phyloP scores from a whole-genome alignment of 2,888 invertebrate genomes.

The Cerastoderma edule region DNA sequence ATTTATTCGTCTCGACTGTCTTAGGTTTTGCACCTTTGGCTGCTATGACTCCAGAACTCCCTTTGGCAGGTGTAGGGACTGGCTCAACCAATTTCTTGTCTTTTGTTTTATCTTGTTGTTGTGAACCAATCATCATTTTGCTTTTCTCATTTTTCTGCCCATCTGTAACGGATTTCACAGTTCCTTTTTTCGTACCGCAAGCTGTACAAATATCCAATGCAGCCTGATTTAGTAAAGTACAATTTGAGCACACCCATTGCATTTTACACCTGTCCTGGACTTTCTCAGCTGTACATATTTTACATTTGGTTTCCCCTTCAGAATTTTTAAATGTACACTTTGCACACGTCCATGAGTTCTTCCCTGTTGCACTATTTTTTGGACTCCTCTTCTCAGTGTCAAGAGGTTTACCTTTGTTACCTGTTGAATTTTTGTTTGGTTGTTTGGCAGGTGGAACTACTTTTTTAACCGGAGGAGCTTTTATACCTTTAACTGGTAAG shows the following conservation, averaged over 20 bases:
- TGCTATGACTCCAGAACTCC: no score
- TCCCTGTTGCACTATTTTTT: slow-evolving; percentile 6
- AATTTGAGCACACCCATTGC: slow-evolving; percentile 71
- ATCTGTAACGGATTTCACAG: slow-evolving; percentile 3
- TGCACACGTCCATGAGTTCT: slow-evolving; percentile 90
- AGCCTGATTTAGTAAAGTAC: slow-evolving; percentile 69
- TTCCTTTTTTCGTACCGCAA: slow-evolving; percentile 57
- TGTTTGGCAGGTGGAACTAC: background rate
- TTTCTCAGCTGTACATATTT: slow-evolving; percentile 89
- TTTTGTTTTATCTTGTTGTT: no score
- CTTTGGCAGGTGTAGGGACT: background rate
- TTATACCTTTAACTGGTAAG: slow-evolving; percentile 16
- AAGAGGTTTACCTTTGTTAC: background rate
- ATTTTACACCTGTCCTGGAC: slow-evolving; percentile 30
- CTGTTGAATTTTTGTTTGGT: background rate
- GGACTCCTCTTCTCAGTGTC: slow-evolving; percentile 1
- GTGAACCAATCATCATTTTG: no score
- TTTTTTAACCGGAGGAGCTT: background rate
- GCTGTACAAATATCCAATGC: slow-evolving; percentile 58
- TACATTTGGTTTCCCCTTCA: slow-evolving; percentile 89
- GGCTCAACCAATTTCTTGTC: no score
- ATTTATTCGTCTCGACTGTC: background rate
- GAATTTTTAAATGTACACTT: slow-evolving; percentile 95
- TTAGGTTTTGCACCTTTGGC: slow-evolving; percentile 8
- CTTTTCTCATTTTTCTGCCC: background rate